Conservation (phyloP, 1,140 invertebrate species). For the Drosophila neocordata region DNA sequence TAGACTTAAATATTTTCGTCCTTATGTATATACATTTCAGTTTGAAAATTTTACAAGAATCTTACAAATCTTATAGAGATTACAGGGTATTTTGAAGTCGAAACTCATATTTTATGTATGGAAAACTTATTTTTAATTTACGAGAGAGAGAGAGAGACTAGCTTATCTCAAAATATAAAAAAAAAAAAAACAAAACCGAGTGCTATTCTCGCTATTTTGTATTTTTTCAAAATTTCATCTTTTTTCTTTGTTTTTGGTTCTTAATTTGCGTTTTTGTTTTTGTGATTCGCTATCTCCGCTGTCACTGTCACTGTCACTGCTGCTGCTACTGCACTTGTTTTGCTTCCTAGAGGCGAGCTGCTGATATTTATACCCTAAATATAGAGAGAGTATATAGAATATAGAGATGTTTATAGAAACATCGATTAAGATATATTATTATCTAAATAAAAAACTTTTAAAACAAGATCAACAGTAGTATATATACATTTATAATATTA, state of each 20-base stretch:
- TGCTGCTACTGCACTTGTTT: constrained; percentile 31
- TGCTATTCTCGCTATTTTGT: constrained; percentile 33
- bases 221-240: neutral
- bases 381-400: neutral
- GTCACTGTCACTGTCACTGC: neutral
- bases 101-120: neutral
- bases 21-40: too few species aligned
- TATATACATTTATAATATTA: too few species aligned
- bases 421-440: too few species aligned
- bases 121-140: neutral
- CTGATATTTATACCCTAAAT: constrained; percentile 6
- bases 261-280: constrained; percentile 35
- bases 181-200: constrained; percentile 1
- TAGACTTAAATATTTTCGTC: too few species aligned
- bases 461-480: too few species aligned
- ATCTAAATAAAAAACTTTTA: too few species aligned
- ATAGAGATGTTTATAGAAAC: too few species aligned
- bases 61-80: too few species aligned
- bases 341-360: constrained; percentile 20
- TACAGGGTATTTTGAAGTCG: too few species aligned
- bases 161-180: neutral
- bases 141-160: neutral
- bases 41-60: too few species aligned
- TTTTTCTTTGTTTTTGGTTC: constrained; percentile 28
- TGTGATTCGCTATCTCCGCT: constrained; percentile 40